These are phyloP conservation scores for Spondyliosoma cantharus DNA, from an alignment of 2,797 vertebrate species.

Conservation along the genomic window DNA sequence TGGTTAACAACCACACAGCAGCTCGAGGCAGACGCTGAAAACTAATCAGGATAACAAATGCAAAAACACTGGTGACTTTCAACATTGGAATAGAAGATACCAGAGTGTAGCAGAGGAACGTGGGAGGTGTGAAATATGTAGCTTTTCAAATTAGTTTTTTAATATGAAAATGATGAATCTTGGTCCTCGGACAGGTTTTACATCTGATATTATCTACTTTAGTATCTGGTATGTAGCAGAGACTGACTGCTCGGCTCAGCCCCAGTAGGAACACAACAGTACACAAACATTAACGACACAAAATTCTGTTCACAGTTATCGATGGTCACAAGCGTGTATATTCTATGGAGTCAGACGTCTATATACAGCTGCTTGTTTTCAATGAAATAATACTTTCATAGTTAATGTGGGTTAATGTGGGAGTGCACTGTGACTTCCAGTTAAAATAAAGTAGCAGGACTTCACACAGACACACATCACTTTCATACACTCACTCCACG, in stretches of 20 bases:
- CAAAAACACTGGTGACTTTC: constrained; percentile 22
- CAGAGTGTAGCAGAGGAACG: constrained; percentile 14
- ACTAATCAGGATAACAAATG: constrained; percentile 40
- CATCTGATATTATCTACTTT: background rate
- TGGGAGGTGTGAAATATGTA: background rate
- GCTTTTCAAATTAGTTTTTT: background rate
- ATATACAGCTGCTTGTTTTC: constrained; percentile 33
- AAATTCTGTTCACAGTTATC: constrained; percentile 1
- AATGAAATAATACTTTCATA: background rate
- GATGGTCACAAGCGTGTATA: constrained; percentile 34
- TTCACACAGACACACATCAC: constrained; percentile 29
- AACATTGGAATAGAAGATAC: constrained; percentile 19
- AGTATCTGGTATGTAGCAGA: background rate
- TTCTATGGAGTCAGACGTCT: constrained; percentile 10
- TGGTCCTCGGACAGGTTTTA: background rate
- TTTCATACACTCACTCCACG: constrained; percentile 47
- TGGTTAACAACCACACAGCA: constrained; percentile 21
- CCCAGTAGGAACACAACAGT: constrained; percentile 11
- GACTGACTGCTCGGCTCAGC: constrained; percentile 37
- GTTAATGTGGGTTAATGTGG: background rate
- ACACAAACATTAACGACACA: constrained; percentile 20
- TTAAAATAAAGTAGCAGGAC: constrained; percentile 10
- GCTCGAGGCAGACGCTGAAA: constrained; percentile 33
- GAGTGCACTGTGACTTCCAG: background rate
- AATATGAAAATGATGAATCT: background rate